Evolutionary conservation across 2,888 invertebrate genomes (phyloP).

Genomic region (Fragum sueziense): DNA sequence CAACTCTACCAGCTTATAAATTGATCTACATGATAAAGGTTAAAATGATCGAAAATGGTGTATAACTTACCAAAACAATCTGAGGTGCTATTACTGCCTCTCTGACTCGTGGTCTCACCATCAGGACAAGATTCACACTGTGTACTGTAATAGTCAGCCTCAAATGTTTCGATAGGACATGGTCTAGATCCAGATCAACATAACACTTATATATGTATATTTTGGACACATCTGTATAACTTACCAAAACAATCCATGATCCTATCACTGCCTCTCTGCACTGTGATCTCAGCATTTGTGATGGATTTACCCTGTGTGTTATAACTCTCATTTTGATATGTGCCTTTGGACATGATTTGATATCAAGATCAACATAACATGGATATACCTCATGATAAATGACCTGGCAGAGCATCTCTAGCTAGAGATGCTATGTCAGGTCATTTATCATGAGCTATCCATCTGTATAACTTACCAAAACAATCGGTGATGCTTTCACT

Average conservation of each 20-base stretch:
- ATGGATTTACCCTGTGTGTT: not conserved
- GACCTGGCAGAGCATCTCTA: no score
- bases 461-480: not conserved
- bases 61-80: constrained; percentile 3
- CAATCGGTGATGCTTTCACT: not conserved
- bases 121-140: not conserved
- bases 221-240: no score
- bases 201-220: no score
- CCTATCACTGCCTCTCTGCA: not conserved
- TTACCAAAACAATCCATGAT: not conserved
- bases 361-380: no score
- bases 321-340: constrained; percentile 1
- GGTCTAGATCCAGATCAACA: no score
- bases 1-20: no score
- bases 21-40: no score
- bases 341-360: no score
- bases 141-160: not conserved
- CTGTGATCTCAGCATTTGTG: constrained; percentile 4
- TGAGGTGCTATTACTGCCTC: not conserved
- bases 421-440: no score
- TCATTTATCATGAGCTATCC: not conserved
- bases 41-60: no score
- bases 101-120: not conserved
- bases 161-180: not conserved
- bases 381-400: no score